Base-by-base conservation (phyloP, 2,797 vertebrate genomes). In the Mus spretus region DNA sequence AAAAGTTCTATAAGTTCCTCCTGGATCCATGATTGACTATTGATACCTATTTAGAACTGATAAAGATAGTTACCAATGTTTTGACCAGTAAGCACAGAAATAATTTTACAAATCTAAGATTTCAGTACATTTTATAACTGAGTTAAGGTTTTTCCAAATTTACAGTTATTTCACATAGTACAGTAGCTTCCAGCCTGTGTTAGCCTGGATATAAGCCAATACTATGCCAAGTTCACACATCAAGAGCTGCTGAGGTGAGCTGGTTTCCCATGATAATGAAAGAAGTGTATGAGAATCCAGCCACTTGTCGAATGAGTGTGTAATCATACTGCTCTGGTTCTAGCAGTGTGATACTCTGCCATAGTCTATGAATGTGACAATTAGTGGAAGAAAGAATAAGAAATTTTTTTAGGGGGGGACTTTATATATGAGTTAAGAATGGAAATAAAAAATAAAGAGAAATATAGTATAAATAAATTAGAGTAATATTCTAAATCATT, bases 91-190 rank as follows among this genome's bases (percentile, higher is more conserved):
- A 93, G 84, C 57, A 96, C 8, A 82, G 94, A 92, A 90, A 82
- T n/a, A 63, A 44, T 63, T 61, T 61, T 61, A 81, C 78, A 91
- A 85, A 93, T 91, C 40, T 90, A 92, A 85, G 28, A 88, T 82
- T 91, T 37, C 47, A 83, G 50, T 75, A 55, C 78, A 40, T 96
- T 47, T 19, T n/a, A 34, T 63, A 8, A 82, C 34, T 84, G 6
- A 84, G 67, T 78, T 40, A 26, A 26, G 15, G 65, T 72, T 93
- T 95, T 89, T 72, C 6, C 75, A 89, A 81, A 13, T 20, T 15
- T 72, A 65, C 0, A 44, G 37, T 37, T 74, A 19, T 47, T 84
- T 96, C 10, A 6, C 75, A 31, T 74, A 1, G 77, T 61, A 40
- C 37, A 47, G 20, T 24, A 82, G 37, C 78, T 40, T 28, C 50